Evolutionary conservation across 2,888 invertebrate species (phyloP), one percentile per base, ranked within the genome.

Genomic region (Aphidoletes aphidimyza): DNA sequence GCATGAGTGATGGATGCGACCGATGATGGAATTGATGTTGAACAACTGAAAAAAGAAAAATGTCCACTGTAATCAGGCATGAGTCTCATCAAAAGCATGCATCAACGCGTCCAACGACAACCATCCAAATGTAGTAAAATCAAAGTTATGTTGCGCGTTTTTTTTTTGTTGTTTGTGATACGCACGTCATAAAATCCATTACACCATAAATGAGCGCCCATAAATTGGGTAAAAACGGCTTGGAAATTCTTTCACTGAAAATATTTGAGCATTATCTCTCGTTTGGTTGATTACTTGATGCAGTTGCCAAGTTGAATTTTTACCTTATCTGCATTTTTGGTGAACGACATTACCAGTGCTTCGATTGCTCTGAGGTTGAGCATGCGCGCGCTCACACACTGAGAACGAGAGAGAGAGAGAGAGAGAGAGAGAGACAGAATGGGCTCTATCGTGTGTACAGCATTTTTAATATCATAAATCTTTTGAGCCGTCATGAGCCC

Each of bases 151-250:
- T 37, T 36, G 39, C 37, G 81, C 36, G 37, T 37, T 81, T 81
- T 81, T n/a, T n/a, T n/a, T n/a, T n/a, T n/a, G n/a, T n/a, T n/a
- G n/a, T n/a, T n/a, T n/a, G n/a, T n/a, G n/a, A 37, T 81, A 37
- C 81, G 37, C 81, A 81, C 81, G 37, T 81, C 81, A 81, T 81
- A 81, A 81, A 81, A 81, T 81, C 81, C 81, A 81, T 81, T 81
- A 81, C 81, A 69, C 3, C 69, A 30, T 30, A 69, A 69, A 69
- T 69, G 69, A 69, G 30, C 30, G 69, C 30, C n/a, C 34, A 30
- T 69, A 69, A 69, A 69, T 69, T 69, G 69, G 30, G 19, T 26
- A 19, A 8, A 47, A 6, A 19, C 47, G 47, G n/a, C 34, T 14
- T 30, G 19, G 69, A 69, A 69, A 69, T 69, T 69, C 69, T 69